phyloP scores from a whole-genome alignment of 1,140 invertebrate genomes.

The Cherax quadricarinatus region DNA sequence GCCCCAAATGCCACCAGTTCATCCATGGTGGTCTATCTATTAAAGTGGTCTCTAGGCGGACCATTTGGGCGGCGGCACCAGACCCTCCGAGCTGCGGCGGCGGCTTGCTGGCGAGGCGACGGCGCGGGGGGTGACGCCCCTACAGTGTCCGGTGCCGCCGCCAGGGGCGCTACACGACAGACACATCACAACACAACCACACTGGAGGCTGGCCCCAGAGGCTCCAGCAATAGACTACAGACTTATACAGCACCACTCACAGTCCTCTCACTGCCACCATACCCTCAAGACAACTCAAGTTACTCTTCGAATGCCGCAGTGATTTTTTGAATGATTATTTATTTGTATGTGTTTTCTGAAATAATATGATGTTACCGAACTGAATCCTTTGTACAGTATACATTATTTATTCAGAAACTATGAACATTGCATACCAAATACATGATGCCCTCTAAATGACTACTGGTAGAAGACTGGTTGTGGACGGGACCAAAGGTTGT shows the following conservation, averaged over 20 bases:
- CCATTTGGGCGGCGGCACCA: neutral
- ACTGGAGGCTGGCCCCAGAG: neutral
- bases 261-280: neutral
- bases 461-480: neutral
- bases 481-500: neutral
- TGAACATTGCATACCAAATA: neutral
- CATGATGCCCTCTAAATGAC: neutral
- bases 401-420: neutral
- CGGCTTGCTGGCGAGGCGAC: constrained; percentile 55
- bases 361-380: neutral
- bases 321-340: neutral
- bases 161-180: neutral
- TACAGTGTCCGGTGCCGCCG: neutral
- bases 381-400: neutral
- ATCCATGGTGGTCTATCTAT: too few species aligned
- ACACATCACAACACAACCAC: neutral
- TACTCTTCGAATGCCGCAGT: neutral
- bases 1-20: too few species aligned
- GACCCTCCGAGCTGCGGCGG: constrained; percentile 33
- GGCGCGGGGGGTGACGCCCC: neutral
- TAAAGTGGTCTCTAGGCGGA: neutral
- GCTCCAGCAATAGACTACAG: neutral
- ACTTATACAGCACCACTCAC: neutral
- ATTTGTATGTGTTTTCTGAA: neutral
- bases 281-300: neutral